Evolutionary conservation across 2,797 vertebrate genomes (phyloP).

Genomic region (Schizopygopsis malacanthus): DNA sequence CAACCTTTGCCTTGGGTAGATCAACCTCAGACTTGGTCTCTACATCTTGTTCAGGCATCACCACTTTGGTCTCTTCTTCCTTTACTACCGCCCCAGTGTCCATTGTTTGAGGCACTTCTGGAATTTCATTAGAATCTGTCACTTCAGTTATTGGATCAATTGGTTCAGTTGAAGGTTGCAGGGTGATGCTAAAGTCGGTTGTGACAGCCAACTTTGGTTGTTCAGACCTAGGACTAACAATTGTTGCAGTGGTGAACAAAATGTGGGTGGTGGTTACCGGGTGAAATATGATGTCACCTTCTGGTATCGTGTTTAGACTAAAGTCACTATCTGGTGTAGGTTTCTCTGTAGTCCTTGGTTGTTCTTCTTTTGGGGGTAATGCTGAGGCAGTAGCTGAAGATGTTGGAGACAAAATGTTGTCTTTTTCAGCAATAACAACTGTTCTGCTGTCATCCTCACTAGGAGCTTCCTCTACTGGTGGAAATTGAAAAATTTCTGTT

Average conservation of each 20-base stretch:
- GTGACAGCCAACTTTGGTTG: constrained; percentile 47
- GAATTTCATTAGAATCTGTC: constrained; percentile 48
- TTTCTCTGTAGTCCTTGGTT: constrained; percentile 31
- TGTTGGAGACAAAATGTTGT: constrained; percentile 60
- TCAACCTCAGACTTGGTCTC: constrained; percentile 24
- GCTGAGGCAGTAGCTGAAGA: constrained; percentile 63
- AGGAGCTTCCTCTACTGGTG: constrained; percentile 43
- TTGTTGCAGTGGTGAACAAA: constrained; percentile 56
- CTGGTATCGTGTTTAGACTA: constrained; percentile 52
- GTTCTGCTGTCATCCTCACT: constrained; percentile 18
- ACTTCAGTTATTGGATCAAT: constrained; percentile 40
- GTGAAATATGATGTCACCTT: constrained; percentile 37
- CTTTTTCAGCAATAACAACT: constrained; percentile 31
- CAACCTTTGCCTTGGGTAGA: not conserved
- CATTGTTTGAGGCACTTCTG: constrained; percentile 20
- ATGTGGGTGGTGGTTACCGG: constrained; percentile 49
- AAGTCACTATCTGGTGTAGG: constrained; percentile 50
- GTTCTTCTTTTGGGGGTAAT: constrained; percentile 24
- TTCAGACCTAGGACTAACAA: not conserved
- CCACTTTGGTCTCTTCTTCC: constrained; percentile 25
- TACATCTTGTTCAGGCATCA: constrained; percentile 10
- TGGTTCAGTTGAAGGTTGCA: constrained; percentile 65
- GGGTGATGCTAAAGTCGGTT: constrained; percentile 63
- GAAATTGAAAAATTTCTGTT: constrained; percentile 63
- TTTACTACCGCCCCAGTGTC: not conserved